Evolutionary conservation across 1,140 invertebrate genomes (phyloP).

Genomic region (Octopus sinensis): DNA sequence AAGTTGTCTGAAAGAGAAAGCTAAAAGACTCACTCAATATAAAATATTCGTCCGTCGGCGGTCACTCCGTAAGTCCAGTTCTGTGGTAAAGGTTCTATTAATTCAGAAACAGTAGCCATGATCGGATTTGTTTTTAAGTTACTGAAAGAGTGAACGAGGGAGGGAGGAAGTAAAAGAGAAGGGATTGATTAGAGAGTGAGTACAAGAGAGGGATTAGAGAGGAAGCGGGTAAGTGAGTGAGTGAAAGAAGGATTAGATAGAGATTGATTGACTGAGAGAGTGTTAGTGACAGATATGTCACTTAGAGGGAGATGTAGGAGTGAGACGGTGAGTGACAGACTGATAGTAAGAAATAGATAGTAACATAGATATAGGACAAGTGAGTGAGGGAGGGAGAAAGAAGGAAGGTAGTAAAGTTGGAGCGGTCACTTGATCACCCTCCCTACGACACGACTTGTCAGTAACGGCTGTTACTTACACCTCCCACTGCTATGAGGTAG

Average conservation of each 20-base stretch:
- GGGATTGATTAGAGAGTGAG: too few relatives aligned
- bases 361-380: too few relatives aligned
- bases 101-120: conserved; percentile 26
- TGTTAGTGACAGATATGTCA: too few relatives aligned
- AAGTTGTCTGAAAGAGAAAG: neutral
- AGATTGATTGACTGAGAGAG: too few relatives aligned
- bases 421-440: neutral
- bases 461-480: neutral
- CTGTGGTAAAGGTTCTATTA: conserved; percentile 37
- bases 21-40: conserved; percentile 46
- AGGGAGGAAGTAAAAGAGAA: too few relatives aligned
- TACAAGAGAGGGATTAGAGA: too few relatives aligned
- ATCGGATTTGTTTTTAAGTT: neutral
- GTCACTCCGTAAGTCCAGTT: conserved; percentile 45
- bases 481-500: neutral
- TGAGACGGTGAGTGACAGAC: too few relatives aligned
- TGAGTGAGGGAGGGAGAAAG: neutral
- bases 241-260: too few relatives aligned
- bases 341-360: too few relatives aligned
- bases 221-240: too few relatives aligned
- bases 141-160: too few relatives aligned
- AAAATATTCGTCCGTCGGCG: conserved; percentile 51
- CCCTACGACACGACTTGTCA: neutral
- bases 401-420: neutral
- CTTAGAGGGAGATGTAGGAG: too few relatives aligned